phyloP scores from a whole-genome alignment of 2,888 invertebrate species.

The Eurytoma californica region DNA sequence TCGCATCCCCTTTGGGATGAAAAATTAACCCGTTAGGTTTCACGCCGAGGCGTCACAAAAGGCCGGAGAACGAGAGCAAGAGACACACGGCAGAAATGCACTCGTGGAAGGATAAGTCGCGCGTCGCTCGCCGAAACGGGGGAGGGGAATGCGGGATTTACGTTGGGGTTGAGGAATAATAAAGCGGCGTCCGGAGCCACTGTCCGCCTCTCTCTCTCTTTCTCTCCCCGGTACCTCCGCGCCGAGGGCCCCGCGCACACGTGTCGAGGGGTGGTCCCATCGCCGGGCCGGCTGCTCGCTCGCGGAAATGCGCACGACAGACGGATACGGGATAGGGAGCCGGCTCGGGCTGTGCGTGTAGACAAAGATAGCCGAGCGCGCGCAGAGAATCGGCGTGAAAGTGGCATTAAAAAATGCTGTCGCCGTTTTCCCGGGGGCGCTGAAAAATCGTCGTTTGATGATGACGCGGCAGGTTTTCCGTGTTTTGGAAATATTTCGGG shows the following conservation, averaged over 20 bases:
- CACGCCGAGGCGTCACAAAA: slow-evolving; percentile 22
- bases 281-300: not conserved
- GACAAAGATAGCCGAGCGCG: slow-evolving; percentile 7
- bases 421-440: too few relatives aligned
- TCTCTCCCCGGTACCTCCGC: slow-evolving; percentile 9
- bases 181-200: slow-evolving; percentile 28
- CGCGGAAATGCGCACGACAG: not conserved
- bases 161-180: slow-evolving; percentile 49
- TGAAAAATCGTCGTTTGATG: too few relatives aligned
- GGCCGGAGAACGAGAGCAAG: not conserved
- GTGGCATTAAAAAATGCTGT: not conserved
- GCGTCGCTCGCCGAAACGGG: not conserved
- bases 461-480: too few relatives aligned
- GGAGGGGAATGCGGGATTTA: slow-evolving; percentile 34
- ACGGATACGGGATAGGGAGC: slow-evolving; percentile 11
- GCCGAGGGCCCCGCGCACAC: slow-evolving; percentile 36
- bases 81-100: not conserved
- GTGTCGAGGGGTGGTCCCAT: slow-evolving; percentile 47
- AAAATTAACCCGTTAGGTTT: slow-evolving; percentile 50
- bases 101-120: not conserved
- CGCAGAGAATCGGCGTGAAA: not conserved
- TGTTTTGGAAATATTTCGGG: too few relatives aligned
- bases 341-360: not conserved
- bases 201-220: not conserved
- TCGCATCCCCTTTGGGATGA: not conserved